phyloP scores from a whole-genome alignment of 2,797 vertebrate species.

The Esox lucius region DNA sequence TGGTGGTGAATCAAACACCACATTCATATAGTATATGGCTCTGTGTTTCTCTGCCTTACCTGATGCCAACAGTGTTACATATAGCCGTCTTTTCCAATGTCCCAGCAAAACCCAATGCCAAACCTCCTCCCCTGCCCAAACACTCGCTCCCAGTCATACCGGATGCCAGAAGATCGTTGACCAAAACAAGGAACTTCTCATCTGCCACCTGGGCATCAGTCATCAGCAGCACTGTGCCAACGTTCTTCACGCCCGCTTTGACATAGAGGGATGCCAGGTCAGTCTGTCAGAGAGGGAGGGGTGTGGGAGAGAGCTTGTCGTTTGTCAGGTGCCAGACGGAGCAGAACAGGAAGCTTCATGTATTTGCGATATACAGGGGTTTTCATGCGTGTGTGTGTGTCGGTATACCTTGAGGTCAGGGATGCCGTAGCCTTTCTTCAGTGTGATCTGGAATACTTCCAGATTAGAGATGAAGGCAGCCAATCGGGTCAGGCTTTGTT shows the following conservation, averaged over 20 bases:
- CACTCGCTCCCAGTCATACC: slow-evolving; percentile 70
- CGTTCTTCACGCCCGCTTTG: slow-evolving; percentile 87
- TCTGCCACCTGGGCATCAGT: slow-evolving; percentile 89
- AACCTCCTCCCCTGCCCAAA: neutral
- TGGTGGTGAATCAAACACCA: neutral
- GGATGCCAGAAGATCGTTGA: slow-evolving; percentile 94
- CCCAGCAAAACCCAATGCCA: neutral
- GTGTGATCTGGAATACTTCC: slow-evolving; percentile 92
- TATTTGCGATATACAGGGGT: neutral
- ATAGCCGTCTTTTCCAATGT: neutral
- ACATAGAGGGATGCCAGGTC: slow-evolving; percentile 88
- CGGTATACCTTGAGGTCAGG: slow-evolving; percentile 86
- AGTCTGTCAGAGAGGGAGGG: slow-evolving; percentile 64
- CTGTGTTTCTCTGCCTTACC: neutral
- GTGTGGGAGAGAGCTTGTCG: neutral
- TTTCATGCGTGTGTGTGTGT: slow-evolving; percentile 6
- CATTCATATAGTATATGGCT: neutral
- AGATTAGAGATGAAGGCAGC: slow-evolving; percentile 92
- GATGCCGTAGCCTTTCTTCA: slow-evolving; percentile 87
- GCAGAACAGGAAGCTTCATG: neutral
- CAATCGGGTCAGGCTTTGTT: slow-evolving; percentile 93
- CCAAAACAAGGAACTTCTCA: slow-evolving; percentile 91
- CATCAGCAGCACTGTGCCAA: slow-evolving; percentile 90
- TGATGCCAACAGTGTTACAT: neutral
- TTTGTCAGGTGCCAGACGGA: neutral